Conservation (phyloP, 1,140 invertebrate genomes). For the Drosophila mojavensis region DNA sequence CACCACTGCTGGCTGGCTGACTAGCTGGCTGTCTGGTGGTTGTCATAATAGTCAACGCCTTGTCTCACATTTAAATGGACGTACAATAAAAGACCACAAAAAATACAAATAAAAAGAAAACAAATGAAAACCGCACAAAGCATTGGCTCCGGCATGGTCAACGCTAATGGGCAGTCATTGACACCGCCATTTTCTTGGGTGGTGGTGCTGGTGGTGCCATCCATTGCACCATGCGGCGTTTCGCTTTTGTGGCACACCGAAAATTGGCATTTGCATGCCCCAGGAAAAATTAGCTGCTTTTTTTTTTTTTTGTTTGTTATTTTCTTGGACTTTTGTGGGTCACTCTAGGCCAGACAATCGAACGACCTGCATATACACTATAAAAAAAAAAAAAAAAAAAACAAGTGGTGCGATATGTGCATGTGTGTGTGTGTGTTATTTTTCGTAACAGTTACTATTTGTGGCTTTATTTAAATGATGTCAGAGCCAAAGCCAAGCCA, state of each 20-base stretch:
- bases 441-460: conserved; percentile 63
- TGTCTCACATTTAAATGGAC: conserved; percentile 45
- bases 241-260: conserved; percentile 12
- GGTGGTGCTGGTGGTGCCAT: conserved; percentile 19
- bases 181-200: conserved; percentile 23
- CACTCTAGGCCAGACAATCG: conserved; percentile 28
- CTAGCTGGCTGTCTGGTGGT: neutral
- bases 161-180: conserved; percentile 49
- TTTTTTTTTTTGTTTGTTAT: conserved; percentile 1
- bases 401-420: conserved; percentile 25
- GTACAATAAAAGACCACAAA: conserved; percentile 20
- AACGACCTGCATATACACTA: conserved; percentile 22
- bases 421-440: conserved; percentile 29
- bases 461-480: conserved; percentile 76
- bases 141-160: conserved; percentile 42
- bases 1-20: neutral
- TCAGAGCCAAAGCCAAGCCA: conserved; percentile 52
- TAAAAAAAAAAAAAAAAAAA: neutral
- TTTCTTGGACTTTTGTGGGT: conserved; percentile 62
- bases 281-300: conserved; percentile 28
- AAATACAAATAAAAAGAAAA: conserved; percentile 5
- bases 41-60: conserved; percentile 40
- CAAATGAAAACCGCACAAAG: conserved; percentile 20
- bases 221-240: conserved; percentile 35
- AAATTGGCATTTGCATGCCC: conserved; percentile 39